These are phyloP conservation scores for Drosophila pegasa DNA, from an alignment of 2,888 invertebrate species.

Conservation along the genomic window DNA sequence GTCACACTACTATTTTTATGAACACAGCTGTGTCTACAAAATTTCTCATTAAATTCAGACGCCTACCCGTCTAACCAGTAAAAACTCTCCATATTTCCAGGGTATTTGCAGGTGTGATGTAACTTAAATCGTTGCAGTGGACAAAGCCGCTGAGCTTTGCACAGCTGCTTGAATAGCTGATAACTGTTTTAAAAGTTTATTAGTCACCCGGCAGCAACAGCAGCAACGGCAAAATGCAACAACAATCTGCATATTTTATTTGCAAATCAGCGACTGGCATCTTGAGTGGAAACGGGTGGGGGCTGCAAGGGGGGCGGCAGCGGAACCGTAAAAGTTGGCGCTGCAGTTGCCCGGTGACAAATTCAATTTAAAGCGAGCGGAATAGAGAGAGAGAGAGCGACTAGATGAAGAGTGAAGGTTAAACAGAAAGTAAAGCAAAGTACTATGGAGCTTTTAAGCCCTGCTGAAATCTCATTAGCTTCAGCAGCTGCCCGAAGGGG, in stretches of 20 bases:
- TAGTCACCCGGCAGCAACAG: conserved; percentile 32
- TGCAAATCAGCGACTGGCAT: conserved; percentile 30
- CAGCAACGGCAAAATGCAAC: conserved; percentile 7
- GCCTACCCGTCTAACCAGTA: no score
- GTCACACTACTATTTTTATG: no score
- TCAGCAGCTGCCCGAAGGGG: conserved; percentile 38
- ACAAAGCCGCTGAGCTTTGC: conserved; percentile 3
- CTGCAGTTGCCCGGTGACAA: conserved; percentile 37
- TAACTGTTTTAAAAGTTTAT: conserved; percentile 32
- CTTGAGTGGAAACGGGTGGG: background rate
- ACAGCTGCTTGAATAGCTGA: conserved; percentile 18
- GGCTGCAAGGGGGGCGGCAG: background rate
- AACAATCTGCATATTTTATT: conserved; percentile 34
- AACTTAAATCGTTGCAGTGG: background rate
- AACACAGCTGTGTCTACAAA: no score
- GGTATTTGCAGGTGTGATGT: conserved; percentile 11
- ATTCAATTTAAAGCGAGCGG: conserved; percentile 42
- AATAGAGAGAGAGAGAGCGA: background rate
- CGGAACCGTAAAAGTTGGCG: conserved; percentile 28
- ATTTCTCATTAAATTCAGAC: no score
- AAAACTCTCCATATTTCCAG: conserved; percentile 2
- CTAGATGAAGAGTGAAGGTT: background rate
- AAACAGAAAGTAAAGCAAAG: conserved; percentile 3
- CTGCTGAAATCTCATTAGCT: conserved; percentile 50
- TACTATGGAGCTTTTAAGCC: conserved; percentile 30